Evolutionary conservation across 1,140 invertebrate genomes (phyloP), one percentile per base, ranked within the genome.

Genomic region (Platyscapa corneri): DNA sequence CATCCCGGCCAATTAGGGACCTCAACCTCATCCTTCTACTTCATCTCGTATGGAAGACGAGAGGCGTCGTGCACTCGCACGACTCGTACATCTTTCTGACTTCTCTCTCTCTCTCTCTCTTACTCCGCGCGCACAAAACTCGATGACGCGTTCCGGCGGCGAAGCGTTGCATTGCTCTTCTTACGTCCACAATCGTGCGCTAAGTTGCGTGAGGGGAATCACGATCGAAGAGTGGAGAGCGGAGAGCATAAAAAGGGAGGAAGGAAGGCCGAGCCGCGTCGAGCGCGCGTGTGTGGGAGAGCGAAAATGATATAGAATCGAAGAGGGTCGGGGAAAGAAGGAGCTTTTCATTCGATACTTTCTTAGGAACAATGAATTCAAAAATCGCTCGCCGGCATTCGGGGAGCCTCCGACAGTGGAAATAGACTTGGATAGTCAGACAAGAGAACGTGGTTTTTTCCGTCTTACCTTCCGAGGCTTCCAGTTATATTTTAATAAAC

Each of bases 1-100:
- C 87, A 89, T 88, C 86, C 86, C 85, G 85, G 79, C 88, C 89
- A 90, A 90, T 90, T 90, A 90, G 89, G 81, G 75, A 20, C 46
- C 30, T 18, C 49, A n/a, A 10, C 76, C 39, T 74, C 37, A 53
- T 27, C 76, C 76, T 27, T 56, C 53, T 39, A 12, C 34, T 37
- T 80, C 78, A 80, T 80, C 60, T 53, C 10, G 78, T 80, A 80
- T 82, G 64, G 80, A 67, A 49, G 80, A 82, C 80, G 27, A 32
- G 78, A 67, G 56, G 34, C 78, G 78, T 80, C 10, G 70, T 27
- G 70, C 20, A 18, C 37, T 27, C 49, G 39, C 74, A 10, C 27
- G 27, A 46, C 42, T 75, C n/a, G 39, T 76, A 18, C 75, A 34
- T 32, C 46, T 34, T 34, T 53, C 46, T 49, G 3, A 37, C 18